phyloP scores from a whole-genome alignment of 53 echinoderm and acorn worm genomes.

The Henricia sp. region DNA sequence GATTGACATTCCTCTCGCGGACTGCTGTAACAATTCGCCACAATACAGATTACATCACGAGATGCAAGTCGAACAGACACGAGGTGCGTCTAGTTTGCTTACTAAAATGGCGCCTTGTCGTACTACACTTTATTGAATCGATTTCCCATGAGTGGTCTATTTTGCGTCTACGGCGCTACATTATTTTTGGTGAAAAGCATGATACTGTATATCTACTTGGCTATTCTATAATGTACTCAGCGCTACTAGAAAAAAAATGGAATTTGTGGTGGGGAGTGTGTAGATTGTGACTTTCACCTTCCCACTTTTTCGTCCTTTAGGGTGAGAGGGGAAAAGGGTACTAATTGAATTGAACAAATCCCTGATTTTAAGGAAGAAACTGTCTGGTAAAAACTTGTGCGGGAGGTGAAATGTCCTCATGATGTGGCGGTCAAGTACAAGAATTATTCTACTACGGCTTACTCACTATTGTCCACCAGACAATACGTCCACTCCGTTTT shows the following conservation, averaged over 20 bases:
- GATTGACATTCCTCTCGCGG: too few relatives aligned
- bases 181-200: too few relatives aligned
- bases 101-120: too few relatives aligned
- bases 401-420: slow-evolving; percentile 62
- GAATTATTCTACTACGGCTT: slow-evolving; percentile 65
- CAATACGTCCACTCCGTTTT: slow-evolving; percentile 89
- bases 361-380: neutral
- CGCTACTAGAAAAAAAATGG: slow-evolving; percentile 55
- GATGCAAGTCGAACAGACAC: too few relatives aligned
- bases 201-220: slow-evolving; percentile 7
- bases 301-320: slow-evolving; percentile 14
- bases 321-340: slow-evolving; percentile 1
- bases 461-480: slow-evolving; percentile 98
- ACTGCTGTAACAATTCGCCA: too few relatives aligned
- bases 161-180: too few relatives aligned
- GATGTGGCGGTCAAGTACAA: slow-evolving; percentile 97
- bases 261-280: slow-evolving; percentile 41
- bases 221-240: slow-evolving; percentile 27
- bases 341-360: neutral
- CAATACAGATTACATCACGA: too few relatives aligned
- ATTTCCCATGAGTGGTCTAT: too few relatives aligned
- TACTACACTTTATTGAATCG: too few relatives aligned
- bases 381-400: slow-evolving; percentile 51
- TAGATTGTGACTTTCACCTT: slow-evolving; percentile 63
- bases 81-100: too few relatives aligned